Base-by-base conservation (phyloP, 2,888 invertebrate species). In the Danaus chrysippus region DNA sequence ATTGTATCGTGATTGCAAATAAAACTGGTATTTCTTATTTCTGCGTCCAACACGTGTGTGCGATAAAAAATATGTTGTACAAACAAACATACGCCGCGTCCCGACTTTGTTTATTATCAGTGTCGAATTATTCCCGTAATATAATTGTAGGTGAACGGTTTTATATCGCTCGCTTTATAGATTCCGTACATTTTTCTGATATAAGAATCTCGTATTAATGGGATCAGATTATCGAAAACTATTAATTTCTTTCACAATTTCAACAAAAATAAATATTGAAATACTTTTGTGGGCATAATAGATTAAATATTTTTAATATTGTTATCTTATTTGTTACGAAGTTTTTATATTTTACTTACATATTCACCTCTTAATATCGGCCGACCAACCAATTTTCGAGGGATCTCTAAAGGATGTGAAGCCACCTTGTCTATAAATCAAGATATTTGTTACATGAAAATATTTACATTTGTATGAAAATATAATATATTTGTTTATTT, bases 111-210 rank as follows among this genome's bases (percentile, higher is more conserved):
- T 85, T 85, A 73, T 81, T 83, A 76, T 79, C 74, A 63, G 65
- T 73, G 74, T 77, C 78, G 77, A 76, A 83, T 80, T 80, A 83
- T 78, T 73, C 73, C 75, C 64, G 74, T 71, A 71, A 75, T 79
- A 76, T 76, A 74, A 70, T 67, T 68, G 70, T 66, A 71, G 71
- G 68, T 74, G 71, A 63, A 17, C 46, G 59, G 15, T 19, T 17
- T 15, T 15, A 41, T 11, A 17, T 9, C 11, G 1, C 15, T 59
- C 23, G 12, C 15, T 12, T 3, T 44, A 17, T 11, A 13, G 63
- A 66, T 70, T 68, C 65, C n/a, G 66, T 64, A 64, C 15, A 42
- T 44, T 9, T 12, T n/a, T 13, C 15, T 9, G n/a, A 34, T 34
- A 34, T 34, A 34, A 34, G 6, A 34, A 34, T 34, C 23, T 34